Evolutionary conservation across 2,113 vertebrate species (phyloP).

Genomic region (Amphilophus citrinellus): DNA sequence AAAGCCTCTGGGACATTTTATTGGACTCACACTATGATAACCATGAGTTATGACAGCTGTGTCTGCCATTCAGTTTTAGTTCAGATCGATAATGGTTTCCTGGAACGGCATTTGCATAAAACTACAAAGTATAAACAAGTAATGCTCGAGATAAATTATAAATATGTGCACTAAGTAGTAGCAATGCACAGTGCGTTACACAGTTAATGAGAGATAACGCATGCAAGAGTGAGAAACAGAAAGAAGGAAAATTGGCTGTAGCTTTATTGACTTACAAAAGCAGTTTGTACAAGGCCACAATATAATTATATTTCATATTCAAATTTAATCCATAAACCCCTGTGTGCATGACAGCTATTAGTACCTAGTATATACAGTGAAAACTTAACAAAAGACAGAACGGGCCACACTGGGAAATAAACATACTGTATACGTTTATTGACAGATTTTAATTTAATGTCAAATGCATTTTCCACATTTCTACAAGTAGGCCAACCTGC

Average conservation of each 20-base stretch:
- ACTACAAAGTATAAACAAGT: not conserved
- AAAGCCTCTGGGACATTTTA: not conserved
- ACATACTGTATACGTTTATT: not conserved
- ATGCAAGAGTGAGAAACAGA: not conserved
- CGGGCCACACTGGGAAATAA: not conserved
- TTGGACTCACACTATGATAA: not conserved
- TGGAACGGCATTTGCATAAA: not conserved
- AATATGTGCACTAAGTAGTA: not conserved
- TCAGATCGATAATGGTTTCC: not conserved
- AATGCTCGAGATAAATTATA: not conserved
- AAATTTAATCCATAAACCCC: not conserved
- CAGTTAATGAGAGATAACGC: not conserved
- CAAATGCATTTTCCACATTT: not conserved
- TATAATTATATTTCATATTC: conserved; percentile 2
- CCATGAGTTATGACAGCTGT: conserved; percentile 16
- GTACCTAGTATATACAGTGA: not conserved
- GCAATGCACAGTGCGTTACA: not conserved
- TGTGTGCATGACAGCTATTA: not conserved
- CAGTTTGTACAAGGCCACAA: not conserved
- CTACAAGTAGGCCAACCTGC: no score
- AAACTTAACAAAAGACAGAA: not conserved
- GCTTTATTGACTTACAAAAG: not conserved
- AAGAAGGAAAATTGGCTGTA: not conserved
- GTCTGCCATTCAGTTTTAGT: not conserved
- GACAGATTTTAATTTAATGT: not conserved